These are phyloP conservation scores for Tigriopus californicus DNA, from an alignment of 2,888 invertebrate species.

Conservation along the genomic window DNA sequence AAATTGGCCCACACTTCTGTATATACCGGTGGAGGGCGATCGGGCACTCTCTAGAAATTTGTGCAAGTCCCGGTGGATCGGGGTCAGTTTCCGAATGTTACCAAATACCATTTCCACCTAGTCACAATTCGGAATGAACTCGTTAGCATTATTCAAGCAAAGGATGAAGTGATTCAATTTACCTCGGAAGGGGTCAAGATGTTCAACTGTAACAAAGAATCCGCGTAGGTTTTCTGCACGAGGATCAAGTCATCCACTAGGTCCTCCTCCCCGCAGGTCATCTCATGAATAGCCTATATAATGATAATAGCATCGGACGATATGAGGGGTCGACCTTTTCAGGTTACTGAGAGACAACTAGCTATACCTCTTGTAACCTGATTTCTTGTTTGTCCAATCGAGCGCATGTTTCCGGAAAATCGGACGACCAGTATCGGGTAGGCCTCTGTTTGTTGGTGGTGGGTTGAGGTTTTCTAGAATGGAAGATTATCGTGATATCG, in stretches of 20 bases:
- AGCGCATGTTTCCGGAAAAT: not conserved
- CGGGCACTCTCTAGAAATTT: not conserved
- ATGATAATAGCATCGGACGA: too few relatives aligned
- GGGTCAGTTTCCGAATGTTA: not conserved
- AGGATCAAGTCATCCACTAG: conserved; percentile 4
- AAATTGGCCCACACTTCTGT: not conserved
- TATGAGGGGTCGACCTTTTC: too few relatives aligned
- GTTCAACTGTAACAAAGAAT: not conserved
- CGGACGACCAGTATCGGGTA: not conserved
- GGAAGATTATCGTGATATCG: too few relatives aligned
- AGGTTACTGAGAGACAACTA: too few relatives aligned
- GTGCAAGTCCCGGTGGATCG: not conserved
- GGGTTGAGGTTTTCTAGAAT: not conserved
- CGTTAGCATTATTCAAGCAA: too few relatives aligned
- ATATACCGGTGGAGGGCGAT: not conserved
- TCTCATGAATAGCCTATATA: not conserved
- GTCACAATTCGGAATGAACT: too few relatives aligned
- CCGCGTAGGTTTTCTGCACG: not conserved
- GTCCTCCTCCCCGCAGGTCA: not conserved
- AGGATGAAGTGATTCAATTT: too few relatives aligned
- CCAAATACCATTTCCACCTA: not conserved
- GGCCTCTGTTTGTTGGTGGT: conserved; percentile 1
- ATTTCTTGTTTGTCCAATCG: not conserved
- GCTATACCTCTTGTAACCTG: not conserved
- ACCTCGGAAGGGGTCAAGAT: not conserved